A percentile compares a stretch with the other conserved stretches of the same genome.
Evolutionary conservation across 2,888 invertebrate species (phyloP).

Genomic region (Cantharis rustica): DNA sequence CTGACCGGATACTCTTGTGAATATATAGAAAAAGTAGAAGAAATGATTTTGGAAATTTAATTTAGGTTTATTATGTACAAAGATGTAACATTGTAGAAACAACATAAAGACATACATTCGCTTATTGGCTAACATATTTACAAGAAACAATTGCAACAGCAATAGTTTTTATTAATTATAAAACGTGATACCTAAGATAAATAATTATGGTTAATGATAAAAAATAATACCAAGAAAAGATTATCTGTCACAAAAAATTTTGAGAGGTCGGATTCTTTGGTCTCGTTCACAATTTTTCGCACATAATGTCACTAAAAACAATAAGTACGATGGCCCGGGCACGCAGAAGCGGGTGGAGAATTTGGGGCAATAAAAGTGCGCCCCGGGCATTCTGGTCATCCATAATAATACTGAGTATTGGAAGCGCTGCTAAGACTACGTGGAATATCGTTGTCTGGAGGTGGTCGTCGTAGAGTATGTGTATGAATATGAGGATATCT

Average conservation of each 20-base stretch:
- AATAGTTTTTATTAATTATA: not conserved
- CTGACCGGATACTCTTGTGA: too few species aligned
- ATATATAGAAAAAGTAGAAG: not conserved
- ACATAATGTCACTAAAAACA: constrained; percentile 49
- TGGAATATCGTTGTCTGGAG: constrained; percentile 59
- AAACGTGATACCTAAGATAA: not conserved
- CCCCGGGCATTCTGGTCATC: constrained; percentile 65
- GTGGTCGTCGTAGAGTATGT: constrained; percentile 52
- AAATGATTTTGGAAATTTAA: constrained; percentile 8
- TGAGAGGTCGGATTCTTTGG: constrained; percentile 46
- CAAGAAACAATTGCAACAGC: constrained; percentile 10
- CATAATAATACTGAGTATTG: constrained; percentile 74
- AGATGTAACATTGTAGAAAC: constrained; percentile 41
- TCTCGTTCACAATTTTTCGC: constrained; percentile 43
- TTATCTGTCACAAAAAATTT: constrained; percentile 34
- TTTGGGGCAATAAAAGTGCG: constrained; percentile 43
- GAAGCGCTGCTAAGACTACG: constrained; percentile 69
- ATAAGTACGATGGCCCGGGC: constrained; percentile 55
- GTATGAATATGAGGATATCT: constrained; percentile 48
- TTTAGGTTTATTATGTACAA: constrained; percentile 39
- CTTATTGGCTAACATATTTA: constrained; percentile 9
- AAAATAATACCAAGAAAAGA: not conserved
- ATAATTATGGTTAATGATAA: not conserved
- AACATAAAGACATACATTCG: constrained; percentile 36
- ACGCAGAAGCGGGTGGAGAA: constrained; percentile 47